Percentiles rank a stretch among this genome's conserved stretches.
Evolutionary conservation across 2,113 vertebrate genomes (phyloP).

Genomic region (Atractosteus spatula): DNA sequence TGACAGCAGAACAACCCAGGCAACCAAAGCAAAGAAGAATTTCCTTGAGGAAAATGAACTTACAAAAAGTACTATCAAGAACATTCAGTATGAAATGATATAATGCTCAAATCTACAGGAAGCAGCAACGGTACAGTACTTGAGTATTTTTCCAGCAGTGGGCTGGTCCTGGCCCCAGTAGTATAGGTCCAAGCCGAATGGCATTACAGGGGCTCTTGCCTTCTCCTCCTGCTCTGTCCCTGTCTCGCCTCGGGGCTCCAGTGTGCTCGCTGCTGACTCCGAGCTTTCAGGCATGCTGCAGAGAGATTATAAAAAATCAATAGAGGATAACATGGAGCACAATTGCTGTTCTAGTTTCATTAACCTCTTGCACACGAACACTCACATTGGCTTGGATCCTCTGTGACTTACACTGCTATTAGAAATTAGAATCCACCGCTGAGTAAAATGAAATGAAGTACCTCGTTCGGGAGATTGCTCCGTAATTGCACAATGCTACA

Average conservation of each 20-base stretch:
- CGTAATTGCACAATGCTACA: conserved; percentile 11
- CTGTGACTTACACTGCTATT: conserved; percentile 18
- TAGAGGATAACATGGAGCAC: conserved; percentile 18
- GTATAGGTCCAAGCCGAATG: conserved; percentile 86
- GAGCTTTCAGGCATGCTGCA: conserved; percentile 29
- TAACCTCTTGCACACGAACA: conserved; percentile 6
- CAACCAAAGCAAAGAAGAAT: no score
- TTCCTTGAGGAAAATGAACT: no score
- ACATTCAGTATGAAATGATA: no score
- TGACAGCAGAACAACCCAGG: no score
- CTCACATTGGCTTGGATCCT: conserved; percentile 12
- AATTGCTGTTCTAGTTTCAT: conserved; percentile 16
- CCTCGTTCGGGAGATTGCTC: conserved; percentile 7
- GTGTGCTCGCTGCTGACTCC: conserved; percentile 14
- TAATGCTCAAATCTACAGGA: no score
- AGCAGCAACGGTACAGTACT: conserved; percentile 52
- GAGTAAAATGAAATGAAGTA: conserved; percentile 17
- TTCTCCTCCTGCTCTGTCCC: conserved; percentile 50
- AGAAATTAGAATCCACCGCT: conserved; percentile 12
- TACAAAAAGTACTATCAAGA: no score
- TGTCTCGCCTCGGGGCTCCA: conserved; percentile 28
- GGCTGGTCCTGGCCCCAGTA: conserved; percentile 87
- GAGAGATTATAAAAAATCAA: conserved; percentile 36
- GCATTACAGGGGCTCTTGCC: conserved; percentile 71
- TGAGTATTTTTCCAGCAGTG: conserved; percentile 76